A percentile compares a stretch with the other conserved stretches of the same genome.
Evolutionary conservation across 2,113 vertebrate genomes (phyloP).

Genomic region (Leptodactylus fuscus): DNA sequence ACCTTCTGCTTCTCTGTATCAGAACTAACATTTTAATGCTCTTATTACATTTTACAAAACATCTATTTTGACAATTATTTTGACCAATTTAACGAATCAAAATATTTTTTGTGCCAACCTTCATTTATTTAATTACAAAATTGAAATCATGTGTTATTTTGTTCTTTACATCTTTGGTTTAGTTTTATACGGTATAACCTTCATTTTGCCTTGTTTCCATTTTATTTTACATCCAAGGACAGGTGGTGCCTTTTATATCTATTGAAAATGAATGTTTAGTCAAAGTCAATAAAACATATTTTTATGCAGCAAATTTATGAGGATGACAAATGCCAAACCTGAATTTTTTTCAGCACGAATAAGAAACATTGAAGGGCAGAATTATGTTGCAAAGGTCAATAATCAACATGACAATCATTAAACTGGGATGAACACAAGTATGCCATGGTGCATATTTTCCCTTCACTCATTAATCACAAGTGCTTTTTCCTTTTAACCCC

Average conservation of each 20-base stretch:
- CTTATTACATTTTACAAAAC: too few species aligned
- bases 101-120: neutral
- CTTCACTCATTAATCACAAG: constrained; percentile 43
- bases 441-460: constrained; percentile 49
- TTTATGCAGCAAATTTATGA: constrained; percentile 51
- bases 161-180: neutral
- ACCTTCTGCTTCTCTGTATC: too few species aligned
- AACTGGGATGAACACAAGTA: constrained; percentile 45
- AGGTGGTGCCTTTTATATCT: constrained; percentile 44
- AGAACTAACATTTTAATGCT: too few species aligned
- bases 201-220: constrained; percentile 4
- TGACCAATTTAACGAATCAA: neutral
- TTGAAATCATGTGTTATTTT: neutral
- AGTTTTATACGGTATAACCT: constrained; percentile 12
- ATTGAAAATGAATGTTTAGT: constrained; percentile 50
- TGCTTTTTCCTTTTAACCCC: constrained; percentile 34
- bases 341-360: constrained; percentile 54
- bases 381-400: constrained; percentile 58
- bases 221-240: constrained; percentile 35
- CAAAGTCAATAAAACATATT: constrained; percentile 56
- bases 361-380: constrained; percentile 51
- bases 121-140: neutral
- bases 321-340: constrained; percentile 57
- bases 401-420: constrained; percentile 59
- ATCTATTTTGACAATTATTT: too few species aligned